phyloP scores from a whole-genome alignment of 2,797 vertebrate species.

The Rhadinocentrus ornatus region DNA sequence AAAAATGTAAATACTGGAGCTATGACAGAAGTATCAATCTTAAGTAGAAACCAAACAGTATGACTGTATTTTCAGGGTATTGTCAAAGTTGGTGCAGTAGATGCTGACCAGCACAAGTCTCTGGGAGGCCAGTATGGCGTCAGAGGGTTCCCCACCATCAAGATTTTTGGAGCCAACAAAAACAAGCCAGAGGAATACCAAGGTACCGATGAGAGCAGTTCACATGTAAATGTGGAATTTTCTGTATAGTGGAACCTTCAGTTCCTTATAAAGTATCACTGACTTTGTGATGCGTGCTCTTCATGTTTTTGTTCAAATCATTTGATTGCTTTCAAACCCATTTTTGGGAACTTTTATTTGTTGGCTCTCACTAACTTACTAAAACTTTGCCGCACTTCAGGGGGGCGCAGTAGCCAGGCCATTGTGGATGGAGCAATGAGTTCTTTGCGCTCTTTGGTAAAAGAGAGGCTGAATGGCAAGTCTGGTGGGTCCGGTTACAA shows the following conservation, averaged over 20 bases:
- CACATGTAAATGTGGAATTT: constrained; percentile 3
- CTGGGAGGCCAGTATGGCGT: constrained; percentile 92
- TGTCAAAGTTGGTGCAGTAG: constrained; percentile 94
- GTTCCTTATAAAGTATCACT: neutral
- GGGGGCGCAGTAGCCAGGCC: constrained; percentile 90
- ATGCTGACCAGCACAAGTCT: constrained; percentile 94
- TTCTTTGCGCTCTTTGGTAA: constrained; percentile 86
- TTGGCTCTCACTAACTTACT: neutral
- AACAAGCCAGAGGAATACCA: constrained; percentile 95
- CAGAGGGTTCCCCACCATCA: constrained; percentile 95
- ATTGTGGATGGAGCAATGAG: constrained; percentile 91
- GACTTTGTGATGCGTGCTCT: no score
- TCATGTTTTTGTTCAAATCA: no score
- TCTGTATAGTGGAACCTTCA: neutral
- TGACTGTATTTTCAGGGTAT: constrained; percentile 82
- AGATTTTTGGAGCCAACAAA: constrained; percentile 96
- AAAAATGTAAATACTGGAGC: neutral
- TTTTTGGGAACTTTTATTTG: neutral
- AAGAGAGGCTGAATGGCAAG: constrained; percentile 89
- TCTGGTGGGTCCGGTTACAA: constrained; percentile 86
- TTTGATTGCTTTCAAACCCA: no score
- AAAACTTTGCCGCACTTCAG: constrained; percentile 70
- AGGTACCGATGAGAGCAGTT: constrained; percentile 77
- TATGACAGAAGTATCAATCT: neutral
- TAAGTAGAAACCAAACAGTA: neutral